These are phyloP conservation scores for Petroica traversi DNA, from an alignment of 2,113 vertebrate species.

Conservation along the genomic window DNA sequence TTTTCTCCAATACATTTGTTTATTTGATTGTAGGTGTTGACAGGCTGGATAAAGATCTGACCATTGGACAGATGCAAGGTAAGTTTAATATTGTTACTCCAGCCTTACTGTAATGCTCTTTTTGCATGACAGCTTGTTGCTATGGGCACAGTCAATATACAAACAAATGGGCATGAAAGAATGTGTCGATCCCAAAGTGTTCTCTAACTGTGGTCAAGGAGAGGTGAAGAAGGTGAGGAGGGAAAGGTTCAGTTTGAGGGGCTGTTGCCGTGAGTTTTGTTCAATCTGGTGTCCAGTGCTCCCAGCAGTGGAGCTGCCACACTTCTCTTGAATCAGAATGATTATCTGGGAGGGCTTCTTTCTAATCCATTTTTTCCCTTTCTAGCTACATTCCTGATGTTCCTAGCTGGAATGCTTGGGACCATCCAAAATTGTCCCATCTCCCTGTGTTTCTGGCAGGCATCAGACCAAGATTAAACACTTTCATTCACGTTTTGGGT, in stretches of 20 bases:
- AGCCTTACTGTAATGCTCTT: neutral
- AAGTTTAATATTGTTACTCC: neutral
- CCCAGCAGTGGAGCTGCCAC: neutral
- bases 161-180: neutral
- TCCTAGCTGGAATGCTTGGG: neutral
- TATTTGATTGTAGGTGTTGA: constrained; percentile 86
- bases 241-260: neutral
- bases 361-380: neutral
- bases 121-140: neutral
- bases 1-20: neutral
- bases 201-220: neutral
- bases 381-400: neutral
- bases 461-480: neutral
- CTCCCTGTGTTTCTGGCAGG: neutral
- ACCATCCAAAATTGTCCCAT: neutral
- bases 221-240: neutral
- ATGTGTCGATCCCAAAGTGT: neutral
- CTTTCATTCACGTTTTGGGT: neutral
- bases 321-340: neutral
- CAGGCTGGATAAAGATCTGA: constrained; percentile 97
- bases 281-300: neutral
- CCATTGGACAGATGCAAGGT: constrained; percentile 99
- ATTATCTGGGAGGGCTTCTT: neutral
- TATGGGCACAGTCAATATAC: neutral
- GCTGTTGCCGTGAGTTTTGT: neutral